These are phyloP conservation scores for Napeogenes inachia DNA, from an alignment of 2,888 invertebrate genomes.

Conservation along the genomic window DNA sequence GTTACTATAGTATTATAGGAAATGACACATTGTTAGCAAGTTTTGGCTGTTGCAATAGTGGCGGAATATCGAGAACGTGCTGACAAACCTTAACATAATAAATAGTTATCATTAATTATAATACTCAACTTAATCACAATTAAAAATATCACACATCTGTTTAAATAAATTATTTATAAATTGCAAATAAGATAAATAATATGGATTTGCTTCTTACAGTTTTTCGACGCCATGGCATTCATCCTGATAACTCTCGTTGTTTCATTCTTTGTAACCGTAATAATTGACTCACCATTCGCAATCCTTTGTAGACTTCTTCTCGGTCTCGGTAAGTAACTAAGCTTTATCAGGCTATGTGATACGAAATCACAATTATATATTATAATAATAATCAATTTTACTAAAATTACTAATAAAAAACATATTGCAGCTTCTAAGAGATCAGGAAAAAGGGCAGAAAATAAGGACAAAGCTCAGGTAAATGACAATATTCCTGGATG, in stretches of 20 bases:
- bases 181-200: neutral
- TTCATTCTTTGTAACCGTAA: neutral
- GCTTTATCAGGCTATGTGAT: neutral
- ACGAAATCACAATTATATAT: neutral
- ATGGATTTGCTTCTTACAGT: neutral
- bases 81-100: too few relatives aligned
- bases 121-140: too few relatives aligned
- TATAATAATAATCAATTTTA: neutral
- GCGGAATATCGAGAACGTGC: too few relatives aligned
- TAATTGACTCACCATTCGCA: neutral
- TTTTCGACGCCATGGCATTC: slow-evolving; percentile 1
- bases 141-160: too few relatives aligned
- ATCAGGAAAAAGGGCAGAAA: too few relatives aligned
- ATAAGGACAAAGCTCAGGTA: too few relatives aligned
- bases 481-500: too few relatives aligned
- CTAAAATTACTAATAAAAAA: too few relatives aligned
- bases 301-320: neutral
- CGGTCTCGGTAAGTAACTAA: neutral
- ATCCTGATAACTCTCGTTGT: neutral
- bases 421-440: too few relatives aligned
- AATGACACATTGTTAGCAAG: neutral
- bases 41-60: too few relatives aligned
- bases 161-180: too few relatives aligned
- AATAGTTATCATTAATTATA: too few relatives aligned
- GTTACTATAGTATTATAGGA: neutral